A percentile compares a stretch with the other conserved stretches of the same genome.
These are phyloP conservation scores for Delphinus delphis DNA, from an alignment of 2,113 vertebrate genomes.

Conservation along the genomic window DNA sequence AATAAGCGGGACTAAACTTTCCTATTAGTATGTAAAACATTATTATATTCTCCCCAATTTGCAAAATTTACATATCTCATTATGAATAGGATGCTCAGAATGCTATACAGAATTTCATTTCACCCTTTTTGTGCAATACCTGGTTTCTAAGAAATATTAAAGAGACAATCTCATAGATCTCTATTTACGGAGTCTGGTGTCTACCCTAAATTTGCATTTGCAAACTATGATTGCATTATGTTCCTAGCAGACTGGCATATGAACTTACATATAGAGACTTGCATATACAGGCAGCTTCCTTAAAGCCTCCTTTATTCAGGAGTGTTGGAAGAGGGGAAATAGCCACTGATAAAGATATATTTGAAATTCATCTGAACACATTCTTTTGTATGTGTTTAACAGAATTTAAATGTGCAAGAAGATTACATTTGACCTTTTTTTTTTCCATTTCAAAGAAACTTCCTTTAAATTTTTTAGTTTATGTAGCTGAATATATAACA, in stretches of 20 bases:
- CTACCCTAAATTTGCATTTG: slow-evolving; percentile 54
- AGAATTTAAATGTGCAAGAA: slow-evolving; percentile 38
- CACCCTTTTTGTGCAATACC: slow-evolving; percentile 28
- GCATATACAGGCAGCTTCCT: slow-evolving; percentile 57
- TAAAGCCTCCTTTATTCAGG: slow-evolving; percentile 58
- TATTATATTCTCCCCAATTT: slow-evolving; percentile 1
- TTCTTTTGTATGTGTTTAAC: slow-evolving; percentile 28
- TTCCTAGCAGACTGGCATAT: slow-evolving; percentile 43
- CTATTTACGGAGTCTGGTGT: slow-evolving; percentile 51
- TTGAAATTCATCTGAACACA: slow-evolving; percentile 74
- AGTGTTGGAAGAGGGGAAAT: slow-evolving; percentile 62
- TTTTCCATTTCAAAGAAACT: slow-evolving; percentile 22
- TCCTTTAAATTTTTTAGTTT: slow-evolving; percentile 16
- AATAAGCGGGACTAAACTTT: background rate
- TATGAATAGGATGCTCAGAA: slow-evolving; percentile 51
- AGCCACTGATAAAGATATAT: slow-evolving; percentile 56
- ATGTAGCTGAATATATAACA: background rate
- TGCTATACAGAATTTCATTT: slow-evolving; percentile 53
- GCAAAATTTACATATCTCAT: slow-evolving; percentile 55
- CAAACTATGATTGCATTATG: slow-evolving; percentile 46
- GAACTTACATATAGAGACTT: slow-evolving; percentile 26
- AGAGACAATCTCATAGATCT: slow-evolving; percentile 52
- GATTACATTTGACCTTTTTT: background rate
- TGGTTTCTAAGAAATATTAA: slow-evolving; percentile 55
- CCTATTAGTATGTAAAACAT: slow-evolving; percentile 38